Percentiles rank a stretch among this genome's conserved stretches.
phyloP scores from a whole-genome alignment of 2,888 invertebrate genomes.

The Stenurella melanura region DNA sequence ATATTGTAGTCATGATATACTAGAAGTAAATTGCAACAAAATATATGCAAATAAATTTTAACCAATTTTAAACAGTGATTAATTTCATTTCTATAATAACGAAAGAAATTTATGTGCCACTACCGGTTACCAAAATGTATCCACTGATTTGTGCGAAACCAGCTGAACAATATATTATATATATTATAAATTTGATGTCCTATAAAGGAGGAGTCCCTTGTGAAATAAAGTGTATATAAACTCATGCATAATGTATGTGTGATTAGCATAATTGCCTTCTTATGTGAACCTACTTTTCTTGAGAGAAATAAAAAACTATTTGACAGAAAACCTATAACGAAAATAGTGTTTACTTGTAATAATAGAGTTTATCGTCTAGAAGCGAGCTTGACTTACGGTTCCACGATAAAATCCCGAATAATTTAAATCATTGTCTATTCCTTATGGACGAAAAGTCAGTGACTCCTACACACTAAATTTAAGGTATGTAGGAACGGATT shows the following conservation, averaged over 20 bases:
- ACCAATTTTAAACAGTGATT: neutral
- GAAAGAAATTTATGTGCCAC: neutral
- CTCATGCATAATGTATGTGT: slow-evolving; percentile 1
- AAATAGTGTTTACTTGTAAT: too few relatives aligned
- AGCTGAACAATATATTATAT: neutral
- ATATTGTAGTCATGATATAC: too few relatives aligned
- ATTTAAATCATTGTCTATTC: too few relatives aligned
- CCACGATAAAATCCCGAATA: too few relatives aligned
- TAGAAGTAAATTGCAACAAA: neutral
- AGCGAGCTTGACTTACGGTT: too few relatives aligned
- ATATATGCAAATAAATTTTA: neutral
- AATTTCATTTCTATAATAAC: neutral
- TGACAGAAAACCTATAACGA: too few relatives aligned
- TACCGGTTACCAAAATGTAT: neutral
- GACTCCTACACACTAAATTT: too few relatives aligned
- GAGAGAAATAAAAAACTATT: neutral
- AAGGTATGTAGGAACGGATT: too few relatives aligned
- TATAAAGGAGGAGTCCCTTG: neutral
- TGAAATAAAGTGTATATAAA: neutral
- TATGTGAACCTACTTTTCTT: neutral
- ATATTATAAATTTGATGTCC: neutral
- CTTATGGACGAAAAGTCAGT: too few relatives aligned
- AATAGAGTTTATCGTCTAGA: too few relatives aligned
- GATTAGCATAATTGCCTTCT: slow-evolving; percentile 3
- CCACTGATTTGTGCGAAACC: neutral